Evolutionary conservation across 2,888 invertebrate genomes (phyloP).

Genomic region (Allygus modestus): DNA sequence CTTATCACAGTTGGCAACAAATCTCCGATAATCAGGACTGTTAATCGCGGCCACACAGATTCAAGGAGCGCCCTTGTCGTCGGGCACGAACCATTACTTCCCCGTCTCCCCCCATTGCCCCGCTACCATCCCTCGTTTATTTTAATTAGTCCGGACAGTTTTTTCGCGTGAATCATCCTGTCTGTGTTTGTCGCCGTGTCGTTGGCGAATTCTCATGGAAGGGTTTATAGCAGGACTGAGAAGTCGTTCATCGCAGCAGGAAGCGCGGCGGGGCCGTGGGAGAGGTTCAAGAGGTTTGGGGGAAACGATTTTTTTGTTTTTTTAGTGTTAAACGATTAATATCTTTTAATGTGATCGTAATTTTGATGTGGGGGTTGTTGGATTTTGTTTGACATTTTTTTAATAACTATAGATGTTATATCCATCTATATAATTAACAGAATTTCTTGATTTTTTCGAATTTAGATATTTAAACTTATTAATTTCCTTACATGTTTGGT

Average conservation of each 20-base stretch:
- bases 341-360: too few relatives aligned
- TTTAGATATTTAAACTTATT: too few relatives aligned
- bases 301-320: background rate
- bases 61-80: constrained; percentile 47
- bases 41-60: constrained; percentile 45
- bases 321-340: too few relatives aligned
- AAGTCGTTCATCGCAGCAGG: background rate
- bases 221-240: constrained; percentile 37
- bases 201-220: constrained; percentile 51
- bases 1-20: constrained; percentile 46
- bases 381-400: too few relatives aligned
- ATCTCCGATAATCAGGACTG: constrained; percentile 38
- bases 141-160: constrained; percentile 62
- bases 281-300: background rate
- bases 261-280: background rate
- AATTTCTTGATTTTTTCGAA: too few relatives aligned
- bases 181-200: background rate
- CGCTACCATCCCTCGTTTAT: constrained; percentile 58
- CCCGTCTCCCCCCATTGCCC: constrained; percentile 56
- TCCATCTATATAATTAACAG: too few relatives aligned
- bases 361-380: too few relatives aligned
- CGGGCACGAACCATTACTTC: constrained; percentile 57
- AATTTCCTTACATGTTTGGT: too few relatives aligned
- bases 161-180: constrained; percentile 34
- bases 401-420: too few relatives aligned